phyloP scores from a whole-genome alignment of 2,113 vertebrate species.

The Bombycilla garrulus region DNA sequence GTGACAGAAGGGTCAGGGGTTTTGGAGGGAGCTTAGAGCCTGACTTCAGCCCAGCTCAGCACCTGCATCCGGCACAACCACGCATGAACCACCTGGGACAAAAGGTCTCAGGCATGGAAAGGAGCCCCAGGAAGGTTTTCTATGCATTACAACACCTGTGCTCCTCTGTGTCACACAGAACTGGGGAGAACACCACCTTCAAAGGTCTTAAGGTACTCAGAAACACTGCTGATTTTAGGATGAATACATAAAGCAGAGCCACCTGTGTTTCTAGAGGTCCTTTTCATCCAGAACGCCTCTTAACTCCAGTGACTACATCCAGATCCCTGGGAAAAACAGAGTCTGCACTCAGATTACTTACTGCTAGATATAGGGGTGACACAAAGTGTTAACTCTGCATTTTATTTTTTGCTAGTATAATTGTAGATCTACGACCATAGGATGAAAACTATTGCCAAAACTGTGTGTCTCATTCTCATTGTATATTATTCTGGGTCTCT shows the following conservation, averaged over 20 bases:
- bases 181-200: not conserved
- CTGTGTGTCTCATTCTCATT: not conserved
- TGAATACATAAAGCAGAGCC: not conserved
- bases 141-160: not conserved
- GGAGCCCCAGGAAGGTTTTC: not conserved
- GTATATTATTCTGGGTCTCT: not conserved
- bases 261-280: not conserved
- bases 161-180: not conserved
- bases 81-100: fast-evolving
- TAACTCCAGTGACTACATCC: not conserved
- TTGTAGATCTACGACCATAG: not conserved
- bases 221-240: not conserved
- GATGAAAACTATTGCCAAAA: not conserved
- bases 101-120: not conserved
- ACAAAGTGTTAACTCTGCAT: not conserved
- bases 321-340: not conserved
- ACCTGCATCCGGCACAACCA: not conserved
- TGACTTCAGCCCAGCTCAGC: not conserved
- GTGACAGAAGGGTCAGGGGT: not conserved
- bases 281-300: not conserved
- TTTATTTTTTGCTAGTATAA: not conserved
- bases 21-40: not conserved
- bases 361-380: not conserved
- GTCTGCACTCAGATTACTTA: not conserved
- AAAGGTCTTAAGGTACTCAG: not conserved